Percentiles rank a stretch among this genome's conserved stretches.
These are phyloP conservation scores for Drosophila dunni DNA, from an alignment of 1,140 invertebrate species.

Conservation along the genomic window DNA sequence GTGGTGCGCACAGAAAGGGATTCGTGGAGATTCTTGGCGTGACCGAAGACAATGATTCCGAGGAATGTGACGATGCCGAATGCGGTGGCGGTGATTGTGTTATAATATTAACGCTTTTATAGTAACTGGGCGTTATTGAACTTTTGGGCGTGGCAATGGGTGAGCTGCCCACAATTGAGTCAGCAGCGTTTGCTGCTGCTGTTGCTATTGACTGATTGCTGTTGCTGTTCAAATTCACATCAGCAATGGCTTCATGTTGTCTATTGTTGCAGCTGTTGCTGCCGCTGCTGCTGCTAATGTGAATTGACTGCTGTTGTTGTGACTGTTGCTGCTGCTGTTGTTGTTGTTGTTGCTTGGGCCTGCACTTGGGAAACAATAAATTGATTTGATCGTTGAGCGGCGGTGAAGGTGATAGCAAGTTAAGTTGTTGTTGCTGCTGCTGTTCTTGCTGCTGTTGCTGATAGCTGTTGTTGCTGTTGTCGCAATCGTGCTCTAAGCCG, in stretches of 20 bases:
- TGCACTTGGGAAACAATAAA: constrained; percentile 92
- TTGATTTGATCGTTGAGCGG: constrained; percentile 90
- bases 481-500: constrained; percentile 48
- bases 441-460: constrained; percentile 46
- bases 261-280: constrained; percentile 35
- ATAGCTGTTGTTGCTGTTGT: constrained; percentile 51
- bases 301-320: constrained; percentile 17
- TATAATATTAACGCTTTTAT: constrained; percentile 79
- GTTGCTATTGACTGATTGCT: constrained; percentile 12
- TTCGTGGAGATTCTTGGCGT: constrained; percentile 84
- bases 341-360: constrained; percentile 85
- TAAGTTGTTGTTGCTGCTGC: constrained; percentile 60
- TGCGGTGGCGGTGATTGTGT: constrained; percentile 83
- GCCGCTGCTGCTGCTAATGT: constrained; percentile 40
- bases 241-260: constrained; percentile 25
- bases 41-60: constrained; percentile 84
- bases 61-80: constrained; percentile 85
- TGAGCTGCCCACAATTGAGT: constrained; percentile 13
- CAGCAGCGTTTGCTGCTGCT: constrained; percentile 18
- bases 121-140: constrained; percentile 63
- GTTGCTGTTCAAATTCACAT: constrained; percentile 34
- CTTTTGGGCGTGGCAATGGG: constrained; percentile 45
- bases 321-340: constrained; percentile 41
- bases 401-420: constrained; percentile 85
- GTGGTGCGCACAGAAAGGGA: constrained; percentile 74